Base-by-base conservation (phyloP, 2,888 invertebrate species). In the Cremastinae sp. region DNA sequence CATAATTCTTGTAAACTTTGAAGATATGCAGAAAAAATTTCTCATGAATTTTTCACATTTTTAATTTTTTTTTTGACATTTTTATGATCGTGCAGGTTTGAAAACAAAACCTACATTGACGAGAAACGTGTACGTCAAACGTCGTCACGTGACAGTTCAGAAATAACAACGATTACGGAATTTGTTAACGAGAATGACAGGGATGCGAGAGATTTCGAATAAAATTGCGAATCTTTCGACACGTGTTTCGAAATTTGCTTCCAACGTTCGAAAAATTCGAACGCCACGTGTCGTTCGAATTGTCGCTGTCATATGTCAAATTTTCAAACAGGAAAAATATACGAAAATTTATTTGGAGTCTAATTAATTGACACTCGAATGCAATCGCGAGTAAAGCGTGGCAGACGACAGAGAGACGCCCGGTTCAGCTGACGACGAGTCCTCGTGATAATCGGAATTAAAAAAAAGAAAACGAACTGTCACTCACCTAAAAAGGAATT, bases 331-430 rank as follows among this genome's bases (percentile, higher is more conserved):
- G 8, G 37, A 18, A 39, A 18, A 18, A 7, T 37, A 18, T 18
- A 49, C 22, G 22, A 39, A 20, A 64, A 18, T 5, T 9, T 0
- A 39, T 12, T 5, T 51, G 10, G 49, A 16, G 18, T 16, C 10
- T 0, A 12, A 64, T 20, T 14, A 20, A 53, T 28, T 75, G 75
- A 66, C 71, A 70, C 41, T 49, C 61, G 14, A n/a, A n/a, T n/a
- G 10, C 28, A 16, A 69, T 73, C 43, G 61, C 35, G 51, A 51
- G 14, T 55, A 53, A 20, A 61, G 74, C 65, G 80, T 81, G 64
- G 81, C 83, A 81, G 82, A 82, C 81, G 80, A 82, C 79, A 74
- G 53, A 73, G 18, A 61, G 37, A 58, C 69, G 69, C 35, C 14
- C 47, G 62, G 43, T 53, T 14, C 53, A 59, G 53, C 22, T 62